These are phyloP conservation scores for Drosophila helvetica DNA, from an alignment of 2,888 invertebrate species.

Conservation along the genomic window DNA sequence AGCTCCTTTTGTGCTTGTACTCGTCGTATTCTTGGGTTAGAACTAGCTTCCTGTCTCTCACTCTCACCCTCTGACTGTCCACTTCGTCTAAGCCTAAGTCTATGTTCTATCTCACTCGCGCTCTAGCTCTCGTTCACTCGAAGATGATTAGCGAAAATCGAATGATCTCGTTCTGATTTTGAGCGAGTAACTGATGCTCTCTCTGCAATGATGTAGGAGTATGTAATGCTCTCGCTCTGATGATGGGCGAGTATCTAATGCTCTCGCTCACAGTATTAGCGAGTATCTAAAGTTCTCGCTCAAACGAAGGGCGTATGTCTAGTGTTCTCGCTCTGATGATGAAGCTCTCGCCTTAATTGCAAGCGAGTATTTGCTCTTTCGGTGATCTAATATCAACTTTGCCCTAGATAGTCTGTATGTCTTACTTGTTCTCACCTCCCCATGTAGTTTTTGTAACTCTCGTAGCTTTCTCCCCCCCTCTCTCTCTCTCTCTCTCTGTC, in stretches of 20 bases:
- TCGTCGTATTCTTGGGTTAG: slow-evolving; percentile 27
- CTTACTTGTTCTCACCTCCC: slow-evolving; percentile 41
- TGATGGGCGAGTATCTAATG: neutral
- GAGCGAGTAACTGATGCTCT: no score
- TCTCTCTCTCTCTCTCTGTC: no score
- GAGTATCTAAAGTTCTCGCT: neutral
- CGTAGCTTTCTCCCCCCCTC: neutral
- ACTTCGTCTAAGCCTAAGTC: slow-evolving; percentile 1
- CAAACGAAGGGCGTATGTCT: no score
- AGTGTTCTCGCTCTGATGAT: neutral
- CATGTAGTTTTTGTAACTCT: slow-evolving; percentile 17
- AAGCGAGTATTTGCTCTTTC: slow-evolving; percentile 20
- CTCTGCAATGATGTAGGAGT: no score
- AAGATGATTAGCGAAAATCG: neutral
- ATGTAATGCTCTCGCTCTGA: no score
- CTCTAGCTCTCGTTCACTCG: neutral
- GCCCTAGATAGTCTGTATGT: slow-evolving; percentile 21
- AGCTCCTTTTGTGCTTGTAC: neutral
- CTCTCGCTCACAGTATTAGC: slow-evolving; percentile 1
- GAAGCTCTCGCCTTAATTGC: slow-evolving; percentile 1
- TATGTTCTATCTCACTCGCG: neutral
- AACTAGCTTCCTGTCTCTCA: slow-evolving; percentile 16
- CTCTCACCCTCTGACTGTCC: slow-evolving; percentile 26
- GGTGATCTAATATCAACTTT: slow-evolving; percentile 31
- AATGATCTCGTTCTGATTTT: neutral